Evolutionary conservation across 2,113 vertebrate species (phyloP).

Genomic region (Recurvirostra avosetta): DNA sequence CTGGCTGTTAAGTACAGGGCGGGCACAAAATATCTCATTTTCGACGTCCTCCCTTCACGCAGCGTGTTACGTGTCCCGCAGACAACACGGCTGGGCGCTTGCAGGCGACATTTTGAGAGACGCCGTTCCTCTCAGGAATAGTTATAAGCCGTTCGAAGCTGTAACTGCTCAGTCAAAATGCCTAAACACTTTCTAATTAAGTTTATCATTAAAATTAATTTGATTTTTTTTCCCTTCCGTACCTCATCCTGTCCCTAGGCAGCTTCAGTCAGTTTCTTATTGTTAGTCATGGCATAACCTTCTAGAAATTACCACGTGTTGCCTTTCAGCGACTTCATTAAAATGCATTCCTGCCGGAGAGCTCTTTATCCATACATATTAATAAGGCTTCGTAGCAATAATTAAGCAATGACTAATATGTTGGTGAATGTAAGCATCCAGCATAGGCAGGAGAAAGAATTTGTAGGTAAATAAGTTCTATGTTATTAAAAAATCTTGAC

Average conservation of each 20-base stretch:
- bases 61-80: accelerated
- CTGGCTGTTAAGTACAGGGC: accelerated
- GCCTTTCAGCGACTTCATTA: slow-evolving; percentile 64
- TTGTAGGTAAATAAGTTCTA: slow-evolving; percentile 5
- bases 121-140: neutral
- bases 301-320: slow-evolving; percentile 50
- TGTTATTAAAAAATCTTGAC: slow-evolving; percentile 21
- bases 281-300: slow-evolving; percentile 37
- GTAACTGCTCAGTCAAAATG: neutral
- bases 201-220: slow-evolving; percentile 15
- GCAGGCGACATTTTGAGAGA: neutral
- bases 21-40: neutral
- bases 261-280: neutral
- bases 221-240: neutral
- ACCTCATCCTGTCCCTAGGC: neutral
- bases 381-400: slow-evolving; percentile 67
- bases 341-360: slow-evolving; percentile 60
- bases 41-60: accelerated
- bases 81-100: accelerated
- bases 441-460: neutral
- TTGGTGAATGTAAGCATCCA: slow-evolving; percentile 17
- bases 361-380: slow-evolving; percentile 60
- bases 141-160: neutral
- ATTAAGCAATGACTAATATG: slow-evolving; percentile 65
- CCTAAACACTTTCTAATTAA: slow-evolving; percentile 7